Base-by-base conservation (phyloP, 2,113 vertebrate genomes). In the Stigmatopora argus region DNA sequence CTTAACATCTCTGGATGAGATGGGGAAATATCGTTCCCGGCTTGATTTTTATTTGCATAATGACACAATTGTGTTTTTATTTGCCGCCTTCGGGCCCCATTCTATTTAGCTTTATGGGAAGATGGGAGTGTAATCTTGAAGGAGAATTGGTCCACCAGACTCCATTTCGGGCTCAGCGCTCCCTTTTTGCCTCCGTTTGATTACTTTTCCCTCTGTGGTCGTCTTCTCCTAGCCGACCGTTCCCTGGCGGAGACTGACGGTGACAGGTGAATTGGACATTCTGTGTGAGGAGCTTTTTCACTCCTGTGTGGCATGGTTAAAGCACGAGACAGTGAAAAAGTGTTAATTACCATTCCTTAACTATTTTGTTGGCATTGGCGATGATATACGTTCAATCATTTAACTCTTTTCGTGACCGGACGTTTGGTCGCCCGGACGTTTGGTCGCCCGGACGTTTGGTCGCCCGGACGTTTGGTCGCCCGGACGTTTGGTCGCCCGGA, bases 201-300 rank as follows among this genome's bases (percentile, higher is more conserved):
- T 86, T 82, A 82, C 75, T 83, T 83, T 82, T 74, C 77, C 77
- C 74, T 59, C 41, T 79, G 77, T 78, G 41, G 6, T 44, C 6
- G 13, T 47, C 18, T 49, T 31, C 41, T 10, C 19, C 5, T 5
- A n/a, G n/a, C n/a, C 5, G 58, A 9, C 71, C 65, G 65, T 23
- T 70, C 80, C 81, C 81, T 84, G 79, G 74, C 52, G 71, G 78
- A 83, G 89, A 92, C 77, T 90, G 91, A 89, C 90, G 87, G 89
- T 79, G 48, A 73, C 90, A 91, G 89, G 82, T 91, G 90, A 89
- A 84, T 86, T 84, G 84, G 5, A 23, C 7, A 6, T 45, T 59
- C 34, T 31, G 57, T 41, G 57, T 7, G 18, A 41, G 18, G 38
- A 19, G 57, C 18, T 60, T 38, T 41, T 41, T 59, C 18, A 4